Evolutionary conservation across 2,888 invertebrate species (phyloP).

Genomic region (Caenorhabditis virilis): DNA sequence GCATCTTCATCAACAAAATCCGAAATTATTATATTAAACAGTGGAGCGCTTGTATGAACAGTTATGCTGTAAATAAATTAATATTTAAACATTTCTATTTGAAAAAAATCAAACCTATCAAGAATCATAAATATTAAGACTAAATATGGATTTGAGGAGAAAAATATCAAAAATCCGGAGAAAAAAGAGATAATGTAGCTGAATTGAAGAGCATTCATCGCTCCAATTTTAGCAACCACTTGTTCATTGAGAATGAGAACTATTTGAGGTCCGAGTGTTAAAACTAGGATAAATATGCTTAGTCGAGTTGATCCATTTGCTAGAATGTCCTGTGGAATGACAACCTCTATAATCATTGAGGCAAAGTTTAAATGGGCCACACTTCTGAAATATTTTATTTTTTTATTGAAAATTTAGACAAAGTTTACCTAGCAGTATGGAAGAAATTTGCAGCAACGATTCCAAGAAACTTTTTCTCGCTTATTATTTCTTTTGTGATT

Average conservation of each 20-base stretch:
- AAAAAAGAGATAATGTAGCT: slow-evolving; percentile 53
- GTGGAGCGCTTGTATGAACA: slow-evolving; percentile 63
- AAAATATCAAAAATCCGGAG: slow-evolving; percentile 50
- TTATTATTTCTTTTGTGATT: slow-evolving; percentile 53
- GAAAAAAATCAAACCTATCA: slow-evolving; percentile 50
- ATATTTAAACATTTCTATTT: neutral
- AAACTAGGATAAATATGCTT: slow-evolving; percentile 61
- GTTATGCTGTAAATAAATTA: slow-evolving; percentile 49
- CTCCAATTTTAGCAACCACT: slow-evolving; percentile 48
- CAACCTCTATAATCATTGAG: slow-evolving; percentile 65
- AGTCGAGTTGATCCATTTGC: slow-evolving; percentile 60
- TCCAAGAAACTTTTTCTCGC: slow-evolving; percentile 57
- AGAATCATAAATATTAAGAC: slow-evolving; percentile 66
- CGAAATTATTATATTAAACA: slow-evolving; percentile 67
- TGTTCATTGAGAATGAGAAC: slow-evolving; percentile 59
- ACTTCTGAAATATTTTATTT: slow-evolving; percentile 32
- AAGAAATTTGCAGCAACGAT: slow-evolving; percentile 63
- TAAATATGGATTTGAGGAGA: slow-evolving; percentile 50
- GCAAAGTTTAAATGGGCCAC: slow-evolving; percentile 67
- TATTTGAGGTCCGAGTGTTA: slow-evolving; percentile 62
- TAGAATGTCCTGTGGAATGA: slow-evolving; percentile 61
- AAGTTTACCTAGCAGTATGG: slow-evolving; percentile 53
- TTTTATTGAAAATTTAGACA: neutral
- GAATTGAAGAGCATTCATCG: slow-evolving; percentile 46
- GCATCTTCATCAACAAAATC: slow-evolving; percentile 67